Evolutionary conservation across 2,888 invertebrate genomes (phyloP), one percentile per base, ranked within the genome.

Genomic region (Folsomia candida): DNA sequence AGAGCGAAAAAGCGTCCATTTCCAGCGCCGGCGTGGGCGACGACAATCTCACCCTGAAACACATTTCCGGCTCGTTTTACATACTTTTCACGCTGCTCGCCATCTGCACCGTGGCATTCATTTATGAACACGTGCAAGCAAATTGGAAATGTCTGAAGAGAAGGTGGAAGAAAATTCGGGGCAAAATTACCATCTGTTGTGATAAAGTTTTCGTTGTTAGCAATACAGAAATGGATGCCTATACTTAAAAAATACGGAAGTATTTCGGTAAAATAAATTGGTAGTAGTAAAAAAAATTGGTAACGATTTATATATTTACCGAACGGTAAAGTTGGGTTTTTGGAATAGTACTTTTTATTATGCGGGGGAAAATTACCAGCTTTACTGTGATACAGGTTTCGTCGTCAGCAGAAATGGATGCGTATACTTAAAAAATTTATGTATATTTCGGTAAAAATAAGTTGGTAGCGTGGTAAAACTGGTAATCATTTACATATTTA

Each of bases 41-140:
- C 18, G 73, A 68, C 29, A 64, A 73, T 18, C 67, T 76, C n/a
- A 73, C 73, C 3, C 67, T 74, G 22, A 67, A 67, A 26, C 70
- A 76, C 57, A 70, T 76, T 22, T 25, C 26, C 3, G 72, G 76
- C 25, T 57, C 68, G 11, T 68, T 71, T 59, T 71, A 71, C 51
- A 64, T 71, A 2, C 51, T 71, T 25, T 18, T 54, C 18, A 57
- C 58, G 6, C 29, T 59, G 9, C 47, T 70, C 14, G 47, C 37
- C 14, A 14, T 67, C 1, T 67, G 54, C 25, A 18, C 60, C 14
- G 47, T 29, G 1, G 9, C 37, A 6, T 67, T 67, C 22, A 14
- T 26, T 11, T 24, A 24, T 2, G 67, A 67, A 57, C 37, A 54
- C 11, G 47, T 65, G 11, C 54, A 54, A 6, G 6, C 18, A 54